These are phyloP conservation scores for Pogonus chalceus DNA, from an alignment of 1,140 invertebrate species.

Conservation along the genomic window DNA sequence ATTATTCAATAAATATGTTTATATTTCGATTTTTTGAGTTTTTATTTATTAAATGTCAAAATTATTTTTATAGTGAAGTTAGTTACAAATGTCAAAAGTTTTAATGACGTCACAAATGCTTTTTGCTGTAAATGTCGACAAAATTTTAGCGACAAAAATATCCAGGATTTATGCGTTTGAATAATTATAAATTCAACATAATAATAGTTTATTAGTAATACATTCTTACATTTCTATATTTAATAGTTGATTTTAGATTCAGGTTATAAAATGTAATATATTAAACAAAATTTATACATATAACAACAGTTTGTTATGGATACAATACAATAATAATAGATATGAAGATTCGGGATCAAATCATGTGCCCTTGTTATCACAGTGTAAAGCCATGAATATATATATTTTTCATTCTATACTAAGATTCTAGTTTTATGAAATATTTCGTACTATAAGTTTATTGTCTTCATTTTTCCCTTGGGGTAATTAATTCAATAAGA, in stretches of 20 bases:
- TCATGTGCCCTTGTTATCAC: conserved; percentile 16
- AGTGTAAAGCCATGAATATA: conserved; percentile 16
- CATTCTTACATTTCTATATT: neutral
- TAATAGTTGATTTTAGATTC: neutral
- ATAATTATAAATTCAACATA: too few relatives aligned
- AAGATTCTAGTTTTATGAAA: neutral
- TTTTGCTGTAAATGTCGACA: too few relatives aligned
- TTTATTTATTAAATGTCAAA: too few relatives aligned
- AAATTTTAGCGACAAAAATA: too few relatives aligned
- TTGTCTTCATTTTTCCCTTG: conserved; percentile 1
- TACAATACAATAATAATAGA: conserved; percentile 2
- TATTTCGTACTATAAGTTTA: conserved; percentile 5
- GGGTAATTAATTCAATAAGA: too few relatives aligned
- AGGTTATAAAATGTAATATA: conserved; percentile 6
- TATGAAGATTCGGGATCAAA: conserved; percentile 1
- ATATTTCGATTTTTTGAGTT: too few relatives aligned
- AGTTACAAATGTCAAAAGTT: too few relatives aligned
- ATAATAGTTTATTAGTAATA: neutral
- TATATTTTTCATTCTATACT: neutral
- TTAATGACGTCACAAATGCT: too few relatives aligned
- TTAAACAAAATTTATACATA: conserved; percentile 5
- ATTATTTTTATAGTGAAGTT: too few relatives aligned
- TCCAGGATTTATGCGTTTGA: too few relatives aligned
- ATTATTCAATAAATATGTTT: too few relatives aligned
- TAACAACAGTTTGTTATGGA: conserved; percentile 1